A percentile compares a stretch with the other conserved stretches of the same genome.
Evolutionary conservation across 1,140 invertebrate genomes (phyloP).

Genomic region (Drosophila virilis): DNA sequence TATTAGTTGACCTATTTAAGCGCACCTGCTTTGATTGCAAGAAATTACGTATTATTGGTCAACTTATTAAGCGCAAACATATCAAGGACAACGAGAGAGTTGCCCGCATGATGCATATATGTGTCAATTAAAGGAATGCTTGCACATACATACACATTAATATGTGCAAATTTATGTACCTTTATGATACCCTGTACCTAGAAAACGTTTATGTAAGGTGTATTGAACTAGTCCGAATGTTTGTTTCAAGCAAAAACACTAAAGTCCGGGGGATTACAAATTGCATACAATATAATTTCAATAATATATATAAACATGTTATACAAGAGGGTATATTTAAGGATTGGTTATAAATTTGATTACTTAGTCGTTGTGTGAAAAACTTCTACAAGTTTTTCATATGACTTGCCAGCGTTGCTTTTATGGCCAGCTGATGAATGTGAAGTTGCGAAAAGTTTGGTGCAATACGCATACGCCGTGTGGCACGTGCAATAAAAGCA

Average conservation of each 20-base stretch:
- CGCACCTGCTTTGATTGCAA: background rate
- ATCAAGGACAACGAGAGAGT: conserved; percentile 38
- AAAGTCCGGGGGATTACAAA: no score
- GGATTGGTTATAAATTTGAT: no score
- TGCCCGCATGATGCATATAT: conserved; percentile 37
- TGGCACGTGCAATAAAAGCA: conserved; percentile 37
- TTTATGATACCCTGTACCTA: background rate
- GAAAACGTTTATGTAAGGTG: background rate
- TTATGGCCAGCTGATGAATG: conserved; percentile 70
- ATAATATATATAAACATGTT: no score
- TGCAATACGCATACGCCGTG: conserved; percentile 72
- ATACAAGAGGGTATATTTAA: background rate
- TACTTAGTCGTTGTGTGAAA: background rate
- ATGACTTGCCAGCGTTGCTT: conserved; percentile 40
- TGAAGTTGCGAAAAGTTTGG: conserved; percentile 66
- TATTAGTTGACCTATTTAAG: background rate
- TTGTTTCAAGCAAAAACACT: no score
- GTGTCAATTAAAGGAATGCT: conserved; percentile 60
- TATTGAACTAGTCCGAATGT: no score
- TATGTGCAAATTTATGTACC: conserved; percentile 18
- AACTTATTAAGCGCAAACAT: conserved; percentile 44
- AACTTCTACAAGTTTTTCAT: conserved; percentile 18
- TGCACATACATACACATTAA: conserved; percentile 20
- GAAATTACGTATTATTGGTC: conserved; percentile 46
- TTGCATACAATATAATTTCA: no score